Evolutionary conservation across 2,113 vertebrate genomes (phyloP).

Genomic region (Plestiodon gilberti): DNA sequence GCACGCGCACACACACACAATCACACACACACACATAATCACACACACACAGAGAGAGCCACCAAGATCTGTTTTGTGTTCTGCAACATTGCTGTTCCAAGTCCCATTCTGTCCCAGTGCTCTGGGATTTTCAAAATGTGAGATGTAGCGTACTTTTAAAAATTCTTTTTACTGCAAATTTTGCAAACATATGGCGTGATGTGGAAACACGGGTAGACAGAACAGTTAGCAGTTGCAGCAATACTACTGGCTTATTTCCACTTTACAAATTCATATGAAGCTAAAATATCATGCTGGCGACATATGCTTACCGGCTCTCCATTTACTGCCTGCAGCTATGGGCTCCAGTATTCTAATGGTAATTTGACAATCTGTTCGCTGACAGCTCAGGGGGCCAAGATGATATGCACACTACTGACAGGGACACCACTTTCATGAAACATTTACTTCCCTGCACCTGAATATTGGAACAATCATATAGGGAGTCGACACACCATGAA

Average conservation of each 20-base stretch:
- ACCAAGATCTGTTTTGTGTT: background rate
- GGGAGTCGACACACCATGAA: constrained; percentile 86
- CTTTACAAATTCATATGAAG: constrained; percentile 83
- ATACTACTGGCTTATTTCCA: constrained; percentile 82
- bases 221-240: constrained; percentile 77
- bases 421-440: constrained; percentile 93
- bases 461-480: constrained; percentile 85
- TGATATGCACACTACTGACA: constrained; percentile 85
- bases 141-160: background rate
- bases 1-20: background rate
- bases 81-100: constrained; percentile 45
- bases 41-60: background rate
- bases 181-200: constrained; percentile 73
- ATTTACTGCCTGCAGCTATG: constrained; percentile 81
- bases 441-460: constrained; percentile 90
- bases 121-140: constrained; percentile 36
- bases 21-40: constrained; percentile 46
- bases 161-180: constrained; percentile 60
- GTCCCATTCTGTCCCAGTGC: background rate
- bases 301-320: constrained; percentile 84
- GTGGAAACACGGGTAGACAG: constrained; percentile 71
- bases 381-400: constrained; percentile 81
- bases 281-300: constrained; percentile 79
- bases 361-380: constrained; percentile 89
- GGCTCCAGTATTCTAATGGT: constrained; percentile 83